Conservation (phyloP, 1,140 invertebrate genomes). For the Bathynomus jamesi region DNA sequence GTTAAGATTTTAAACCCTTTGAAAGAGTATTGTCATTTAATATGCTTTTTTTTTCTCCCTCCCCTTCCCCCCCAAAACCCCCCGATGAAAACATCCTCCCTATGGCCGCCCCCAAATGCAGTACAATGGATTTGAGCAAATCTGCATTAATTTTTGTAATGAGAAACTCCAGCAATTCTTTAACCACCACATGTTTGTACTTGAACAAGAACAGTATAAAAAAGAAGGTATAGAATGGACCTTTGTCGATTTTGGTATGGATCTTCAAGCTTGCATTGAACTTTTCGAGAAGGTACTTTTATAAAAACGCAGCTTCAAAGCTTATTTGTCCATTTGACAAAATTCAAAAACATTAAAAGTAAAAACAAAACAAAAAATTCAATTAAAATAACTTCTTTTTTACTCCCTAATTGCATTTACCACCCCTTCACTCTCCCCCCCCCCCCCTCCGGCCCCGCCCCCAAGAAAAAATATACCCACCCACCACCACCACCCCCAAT, state of each 20-base stretch:
- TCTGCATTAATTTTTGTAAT: slow-evolving; percentile 99
- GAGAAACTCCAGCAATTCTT: slow-evolving; percentile 99
- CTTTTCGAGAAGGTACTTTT: slow-evolving; percentile 91
- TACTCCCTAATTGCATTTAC: slow-evolving; percentile 11
- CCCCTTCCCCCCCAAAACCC: neutral
- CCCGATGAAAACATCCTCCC: neutral
- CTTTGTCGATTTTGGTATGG: slow-evolving; percentile 99
- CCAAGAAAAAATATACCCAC: neutral
- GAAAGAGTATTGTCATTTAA: neutral
- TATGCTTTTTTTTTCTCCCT: neutral
- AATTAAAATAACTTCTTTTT: too few species aligned
- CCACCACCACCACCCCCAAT: neutral
- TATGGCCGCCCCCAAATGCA: slow-evolving; percentile 6
- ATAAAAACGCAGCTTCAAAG: neutral
- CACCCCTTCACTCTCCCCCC: neutral
- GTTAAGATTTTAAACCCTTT: neutral
- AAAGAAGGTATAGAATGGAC: slow-evolving; percentile 96
- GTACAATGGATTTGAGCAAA: slow-evolving; percentile 83
- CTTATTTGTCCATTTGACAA: neutral
- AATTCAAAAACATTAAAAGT: slow-evolving; percentile 2
- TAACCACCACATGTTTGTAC: slow-evolving; percentile 99
- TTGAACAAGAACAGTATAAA: slow-evolving; percentile 99
- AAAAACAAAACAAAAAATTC: too few species aligned
- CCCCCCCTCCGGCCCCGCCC: neutral
- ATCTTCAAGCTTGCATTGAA: slow-evolving; percentile 96